These are phyloP conservation scores for Cepphus grylle DNA, from an alignment of 2,113 vertebrate species.

Conservation along the genomic window DNA sequence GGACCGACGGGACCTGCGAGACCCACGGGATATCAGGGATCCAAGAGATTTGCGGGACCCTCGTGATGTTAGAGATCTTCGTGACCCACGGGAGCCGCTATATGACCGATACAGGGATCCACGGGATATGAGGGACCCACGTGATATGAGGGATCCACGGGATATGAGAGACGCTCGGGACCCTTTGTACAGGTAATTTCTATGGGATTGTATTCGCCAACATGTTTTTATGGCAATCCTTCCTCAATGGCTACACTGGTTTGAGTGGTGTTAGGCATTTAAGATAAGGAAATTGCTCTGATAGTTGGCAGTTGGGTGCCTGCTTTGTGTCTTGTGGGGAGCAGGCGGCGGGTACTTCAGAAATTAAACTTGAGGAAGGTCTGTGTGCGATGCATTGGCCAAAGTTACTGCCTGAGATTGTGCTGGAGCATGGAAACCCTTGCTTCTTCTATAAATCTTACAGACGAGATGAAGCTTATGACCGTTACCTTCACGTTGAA, in stretches of 20 bases:
- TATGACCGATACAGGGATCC: conserved; percentile 65
- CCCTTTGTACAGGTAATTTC: conserved; percentile 70
- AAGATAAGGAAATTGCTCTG: neutral
- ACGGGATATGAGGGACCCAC: conserved; percentile 70
- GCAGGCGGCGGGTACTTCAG: neutral
- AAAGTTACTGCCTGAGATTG: neutral
- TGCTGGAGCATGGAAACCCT: neutral
- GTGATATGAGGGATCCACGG: conserved; percentile 48
- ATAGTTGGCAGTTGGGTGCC: neutral
- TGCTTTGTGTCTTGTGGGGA: neutral
- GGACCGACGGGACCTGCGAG: conserved; percentile 79
- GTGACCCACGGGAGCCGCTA: conserved; percentile 67
- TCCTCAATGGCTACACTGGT: fast-evolving
- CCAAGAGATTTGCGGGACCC: conserved; percentile 72
- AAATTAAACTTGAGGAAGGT: neutral
- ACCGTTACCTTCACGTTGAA: conserved; percentile 81
- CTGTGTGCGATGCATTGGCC: neutral
- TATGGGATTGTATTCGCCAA: fast-evolving
- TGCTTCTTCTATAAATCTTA: neutral
- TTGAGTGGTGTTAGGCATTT: neutral
- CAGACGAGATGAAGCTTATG: conserved; percentile 83
- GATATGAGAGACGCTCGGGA: conserved; percentile 75
- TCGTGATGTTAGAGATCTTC: conserved; percentile 74
- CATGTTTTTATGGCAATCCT: neutral
- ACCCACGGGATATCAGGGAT: conserved; percentile 71